Base-by-base conservation (phyloP, 2,113 vertebrate species). In the Jacana jacana region DNA sequence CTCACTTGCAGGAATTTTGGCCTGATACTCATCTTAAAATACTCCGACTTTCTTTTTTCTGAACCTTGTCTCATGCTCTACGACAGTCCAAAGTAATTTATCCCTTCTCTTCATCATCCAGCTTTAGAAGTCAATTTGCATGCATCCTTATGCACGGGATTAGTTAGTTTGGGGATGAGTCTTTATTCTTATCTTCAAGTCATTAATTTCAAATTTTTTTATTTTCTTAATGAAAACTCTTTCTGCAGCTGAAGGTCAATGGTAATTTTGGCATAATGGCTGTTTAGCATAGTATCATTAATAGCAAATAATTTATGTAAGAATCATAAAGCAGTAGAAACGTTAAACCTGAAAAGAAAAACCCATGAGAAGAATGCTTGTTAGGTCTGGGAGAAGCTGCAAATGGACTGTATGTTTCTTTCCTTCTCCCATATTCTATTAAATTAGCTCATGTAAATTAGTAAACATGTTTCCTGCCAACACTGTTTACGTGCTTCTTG, bases 1-100 rank as follows among this genome's bases (percentile, higher is more conserved):
- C 79, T 95, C 82, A 94, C 76, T 88, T 51, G 82, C 90, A 97
- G 68, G 93, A 97, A 95, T 94, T 96, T 88, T 95, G 75, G 88
- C 55, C 94, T 96, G 82, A 92, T 93, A 81, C 65, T 91, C 93
- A 93, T 91, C 96, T 95, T 75, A 83, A 73, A 95, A 78, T 90
- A 39, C 48, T 75, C 54, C 23, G 7, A 83, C 33, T 75, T 91
- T 85, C 23, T 92, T 89, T 91, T 91, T 89, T 83, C 46, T 48
- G 40, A 89, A 42, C 20, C 10, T 83, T 55, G 51, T 75, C 72
- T 93, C 33, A 55, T 35, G 25, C 31, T 88, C 46, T 93, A 14
- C 55, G 83, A 23, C 39, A 73, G 16, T 37, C 27, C 39, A 58
- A 72, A 91, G 35, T 54, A 88, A 80, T 68, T 91, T 79, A 69